Base-by-base conservation (phyloP, 2,888 invertebrate species). In the Lasioglossum marginatum region DNA sequence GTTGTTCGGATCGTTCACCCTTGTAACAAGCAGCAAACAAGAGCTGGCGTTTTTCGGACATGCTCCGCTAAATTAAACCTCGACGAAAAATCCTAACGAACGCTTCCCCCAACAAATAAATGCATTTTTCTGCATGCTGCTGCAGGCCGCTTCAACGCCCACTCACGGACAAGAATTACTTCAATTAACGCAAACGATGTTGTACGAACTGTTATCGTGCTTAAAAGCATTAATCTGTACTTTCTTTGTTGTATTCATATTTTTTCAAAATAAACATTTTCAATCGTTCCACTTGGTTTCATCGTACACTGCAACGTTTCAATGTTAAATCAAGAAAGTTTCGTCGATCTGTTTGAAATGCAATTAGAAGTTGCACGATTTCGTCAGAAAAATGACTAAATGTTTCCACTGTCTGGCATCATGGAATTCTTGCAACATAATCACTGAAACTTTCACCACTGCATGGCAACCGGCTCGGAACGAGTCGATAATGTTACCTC, bases 1-100 rank as follows among this genome's bases (percentile, higher is more conserved):
- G 77, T 78, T 88, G 72, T 74, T 31, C 77, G 84, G 82, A 79
- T 74, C 85, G 71, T 87, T 89, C 82, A 85, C 79, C 79, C 81
- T 40, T 68, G 68, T 81, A 79, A 81, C 85, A 72, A 77, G 57
- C 72, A 19, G 76, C 77, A 81, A 85, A 85, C 75, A 85, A 68
- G 76, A 77, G 60, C 19, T 23, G 57, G 14, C 60, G 43, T 4
- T 14, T 60, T 74, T 57, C 66, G 16, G 34, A 45, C 43, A 34
- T 34, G 60, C 23, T 48, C 19, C 45, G n/a, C 23, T 31, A 10
- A 63, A 71, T 77, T 4, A 19, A 23, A 37, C 37, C 48, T 48
- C 16, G 52, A 66, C 12, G 8, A 40, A 37, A 37, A 63, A 66
- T 40, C n/a, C 37, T 40, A 40, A 37, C 70, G 40, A 40, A 70